Evolutionary conservation across 1,140 invertebrate species (phyloP).

Genomic region (Drosophila gunungcola): DNA sequence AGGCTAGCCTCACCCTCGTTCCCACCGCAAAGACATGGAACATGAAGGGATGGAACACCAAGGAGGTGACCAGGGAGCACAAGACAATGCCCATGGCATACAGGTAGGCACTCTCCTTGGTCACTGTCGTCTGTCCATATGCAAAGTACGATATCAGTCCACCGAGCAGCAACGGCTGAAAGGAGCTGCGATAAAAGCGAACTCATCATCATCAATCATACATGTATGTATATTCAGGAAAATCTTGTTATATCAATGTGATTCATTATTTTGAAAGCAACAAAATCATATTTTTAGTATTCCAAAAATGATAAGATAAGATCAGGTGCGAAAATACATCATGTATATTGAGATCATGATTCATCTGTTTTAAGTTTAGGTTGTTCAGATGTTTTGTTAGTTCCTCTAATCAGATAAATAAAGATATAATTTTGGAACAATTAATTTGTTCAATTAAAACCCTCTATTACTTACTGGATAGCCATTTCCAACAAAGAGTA

Average conservation of each 20-base stretch:
- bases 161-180: constrained; percentile 88
- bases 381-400: too few relatives aligned
- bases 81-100: constrained; percentile 87
- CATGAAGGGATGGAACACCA: constrained; percentile 89
- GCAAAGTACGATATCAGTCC: constrained; percentile 88
- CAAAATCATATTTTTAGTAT: neutral
- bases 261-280: neutral
- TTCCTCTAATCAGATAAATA: too few relatives aligned
- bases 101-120: constrained; percentile 86
- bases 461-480: constrained; percentile 56
- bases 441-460: neutral
- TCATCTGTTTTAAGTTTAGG: neutral
- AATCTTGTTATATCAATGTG: neutral
- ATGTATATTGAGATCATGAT: neutral
- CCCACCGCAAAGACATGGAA: constrained; percentile 87
- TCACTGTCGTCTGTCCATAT: constrained; percentile 61
- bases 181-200: constrained; percentile 73
- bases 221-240: neutral
- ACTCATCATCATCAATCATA: neutral
- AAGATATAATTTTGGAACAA: too few relatives aligned
- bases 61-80: constrained; percentile 86
- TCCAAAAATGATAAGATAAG: neutral
- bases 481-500: constrained; percentile 66
- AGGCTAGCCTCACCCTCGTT: constrained; percentile 87
- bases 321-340: too few relatives aligned